Percentiles rank a stretch among this genome's conserved stretches.
Conservation (phyloP, 2,113 vertebrate genomes). For the Scalopus aquaticus region DNA sequence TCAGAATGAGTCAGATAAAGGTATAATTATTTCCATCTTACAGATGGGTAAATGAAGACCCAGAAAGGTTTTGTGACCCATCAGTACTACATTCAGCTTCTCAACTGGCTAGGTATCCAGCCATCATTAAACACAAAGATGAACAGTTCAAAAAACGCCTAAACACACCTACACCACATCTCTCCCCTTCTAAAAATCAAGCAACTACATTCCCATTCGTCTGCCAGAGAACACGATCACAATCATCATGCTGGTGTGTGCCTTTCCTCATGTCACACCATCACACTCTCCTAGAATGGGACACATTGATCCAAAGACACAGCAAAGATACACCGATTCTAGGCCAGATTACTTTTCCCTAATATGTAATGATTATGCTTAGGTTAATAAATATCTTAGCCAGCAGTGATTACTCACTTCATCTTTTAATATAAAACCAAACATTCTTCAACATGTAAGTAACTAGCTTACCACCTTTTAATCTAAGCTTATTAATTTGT, state of each 20-base stretch:
- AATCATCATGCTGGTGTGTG: not conserved
- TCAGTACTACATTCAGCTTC: conserved; percentile 26
- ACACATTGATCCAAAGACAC: not conserved
- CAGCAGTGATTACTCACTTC: conserved; percentile 20
- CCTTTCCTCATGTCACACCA: not conserved
- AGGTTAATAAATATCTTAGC: conserved; percentile 28
- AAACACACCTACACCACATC: not conserved
- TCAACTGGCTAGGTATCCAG: conserved; percentile 8
- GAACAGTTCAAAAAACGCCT: not conserved
- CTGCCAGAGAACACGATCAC: not conserved
- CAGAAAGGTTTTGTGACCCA: conserved; percentile 25
- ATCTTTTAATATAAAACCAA: conserved; percentile 40
- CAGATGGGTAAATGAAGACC: not conserved
- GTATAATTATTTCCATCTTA: conserved; percentile 29
- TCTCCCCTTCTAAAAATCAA: not conserved
- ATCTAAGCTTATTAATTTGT: conserved; percentile 32
- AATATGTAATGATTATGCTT: not conserved
- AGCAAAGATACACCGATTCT: conserved; percentile 9
- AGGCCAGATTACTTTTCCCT: not conserved
- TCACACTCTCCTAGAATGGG: conserved; percentile 20
- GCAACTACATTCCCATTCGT: not conserved
- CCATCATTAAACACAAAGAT: not conserved
- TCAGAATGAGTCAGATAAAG: conserved; percentile 20
- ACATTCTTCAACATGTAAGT: conserved; percentile 32
- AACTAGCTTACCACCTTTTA: conserved; percentile 25